Evolutionary conservation across 2,888 invertebrate species (phyloP), one percentile per base, ranked within the genome.

Genomic region (Tetranychus truncatus): DNA sequence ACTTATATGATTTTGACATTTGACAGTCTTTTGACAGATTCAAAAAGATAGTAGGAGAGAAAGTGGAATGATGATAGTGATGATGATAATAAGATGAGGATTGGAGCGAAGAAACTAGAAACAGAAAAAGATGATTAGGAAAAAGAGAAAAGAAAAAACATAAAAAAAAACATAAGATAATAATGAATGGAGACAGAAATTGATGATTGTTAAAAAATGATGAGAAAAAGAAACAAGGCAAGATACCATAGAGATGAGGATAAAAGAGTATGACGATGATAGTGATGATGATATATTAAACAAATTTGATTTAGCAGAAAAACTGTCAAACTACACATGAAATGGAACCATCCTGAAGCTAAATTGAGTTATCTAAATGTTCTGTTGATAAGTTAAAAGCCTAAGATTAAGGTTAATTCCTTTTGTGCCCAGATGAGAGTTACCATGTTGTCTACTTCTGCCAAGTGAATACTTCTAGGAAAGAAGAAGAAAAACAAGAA

Each of bases 251-350:
- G 21, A 20, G 9, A 24, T 24, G 69, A 20, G 20, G 11, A 69
- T 66, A 20, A 18, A 69, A 69, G 11, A 24, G 69, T 21, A 24
- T 21, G 69, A 69, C 11, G 20, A 24, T 69, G 11, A 11, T 24
- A 20, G 20, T 11, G 20, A 11, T 24, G 21, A 69, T 69, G 69
- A 69, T 69, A 24, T 11, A 69, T 20, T 69, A 69, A 24, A 11
- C 69, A 24, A 69, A 55, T 55, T 55, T 55, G 55, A 55, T 55
- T 69, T 24, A 24, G 34, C 69, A 69, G 69, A 69, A 69, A 69
- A 69, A 69, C 9, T 69, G 55, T 55, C 55, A 55, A 55, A 55
- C 3, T 9, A 55, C 55, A 55, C 55, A 55, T 55, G 55, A 55
- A 55, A 15, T 55, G 55, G 55, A 55, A 15, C 15, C 11, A 55